Evolutionary conservation across 2,113 vertebrate species (phyloP).

Genomic region (Sinocyclocheilus anshuiensis): DNA sequence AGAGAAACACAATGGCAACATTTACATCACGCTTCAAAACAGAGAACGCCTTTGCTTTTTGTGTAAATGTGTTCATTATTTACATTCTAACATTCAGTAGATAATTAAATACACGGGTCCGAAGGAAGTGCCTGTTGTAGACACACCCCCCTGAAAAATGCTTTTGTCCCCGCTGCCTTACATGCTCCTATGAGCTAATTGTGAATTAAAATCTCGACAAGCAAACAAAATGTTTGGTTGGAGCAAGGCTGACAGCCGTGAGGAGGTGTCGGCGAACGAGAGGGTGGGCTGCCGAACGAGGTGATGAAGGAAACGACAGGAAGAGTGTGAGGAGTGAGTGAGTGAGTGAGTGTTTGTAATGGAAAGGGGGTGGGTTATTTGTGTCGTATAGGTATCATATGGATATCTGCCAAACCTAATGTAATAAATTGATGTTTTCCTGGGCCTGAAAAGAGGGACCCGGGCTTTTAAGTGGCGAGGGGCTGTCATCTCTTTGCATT

Average conservation of each 20-base stretch:
- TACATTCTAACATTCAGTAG: conserved; percentile 5
- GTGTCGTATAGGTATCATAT: conserved; percentile 63
- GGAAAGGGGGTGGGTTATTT: conserved; percentile 54
- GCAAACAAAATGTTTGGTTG: conserved; percentile 58
- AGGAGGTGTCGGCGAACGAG: conserved; percentile 52
- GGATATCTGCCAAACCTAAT: conserved; percentile 67
- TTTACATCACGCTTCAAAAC: neutral
- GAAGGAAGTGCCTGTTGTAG: conserved; percentile 7
- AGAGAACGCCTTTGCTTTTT: neutral
- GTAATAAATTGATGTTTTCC: conserved; percentile 68
- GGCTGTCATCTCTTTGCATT: conserved; percentile 71
- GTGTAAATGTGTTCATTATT: conserved; percentile 13
- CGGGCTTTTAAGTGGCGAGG: conserved; percentile 73
- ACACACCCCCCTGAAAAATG: conserved; percentile 7
- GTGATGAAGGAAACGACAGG: conserved; percentile 57
- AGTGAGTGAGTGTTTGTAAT: conserved; percentile 43
- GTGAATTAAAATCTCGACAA: conserved; percentile 60
- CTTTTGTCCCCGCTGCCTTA: conserved; percentile 48
- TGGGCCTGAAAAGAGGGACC: conserved; percentile 67
- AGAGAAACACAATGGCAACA: neutral
- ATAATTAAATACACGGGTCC: conserved; percentile 11
- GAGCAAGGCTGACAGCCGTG: conserved; percentile 51
- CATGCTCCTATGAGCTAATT: conserved; percentile 58
- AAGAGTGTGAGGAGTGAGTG: conserved; percentile 47
- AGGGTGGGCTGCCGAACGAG: conserved; percentile 52